A percentile compares a stretch with the other conserved stretches of the same genome.
These are phyloP conservation scores for Climacteris rufus DNA, from an alignment of 2,113 vertebrate species.

Conservation along the genomic window DNA sequence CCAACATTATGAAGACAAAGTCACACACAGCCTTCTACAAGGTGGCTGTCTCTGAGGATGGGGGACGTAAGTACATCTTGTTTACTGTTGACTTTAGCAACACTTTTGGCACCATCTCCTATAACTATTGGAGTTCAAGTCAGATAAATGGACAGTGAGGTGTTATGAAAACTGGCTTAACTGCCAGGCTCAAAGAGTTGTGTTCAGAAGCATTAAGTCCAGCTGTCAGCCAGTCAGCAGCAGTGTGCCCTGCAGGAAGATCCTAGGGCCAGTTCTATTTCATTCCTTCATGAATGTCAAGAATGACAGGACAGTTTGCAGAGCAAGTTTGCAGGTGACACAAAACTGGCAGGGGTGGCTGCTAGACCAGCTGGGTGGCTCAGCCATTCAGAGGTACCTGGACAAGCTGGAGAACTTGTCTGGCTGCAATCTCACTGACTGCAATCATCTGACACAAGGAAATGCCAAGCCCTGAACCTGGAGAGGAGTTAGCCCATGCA, in stretches of 20 bases:
- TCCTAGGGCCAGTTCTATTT: not conserved
- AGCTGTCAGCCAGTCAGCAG: not conserved
- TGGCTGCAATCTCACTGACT: not conserved
- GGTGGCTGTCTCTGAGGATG: not conserved
- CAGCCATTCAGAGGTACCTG: not conserved
- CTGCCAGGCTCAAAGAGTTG: not conserved
- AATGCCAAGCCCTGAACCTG: not conserved
- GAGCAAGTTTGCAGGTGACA: not conserved
- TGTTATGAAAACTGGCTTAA: not conserved
- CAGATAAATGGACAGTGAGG: not conserved
- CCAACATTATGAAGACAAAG: not conserved
- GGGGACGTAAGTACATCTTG: not conserved
- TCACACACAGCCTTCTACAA: not conserved
- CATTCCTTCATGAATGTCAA: not conserved
- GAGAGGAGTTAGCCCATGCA: not conserved
- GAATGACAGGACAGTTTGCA: not conserved
- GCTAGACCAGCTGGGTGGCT: no score
- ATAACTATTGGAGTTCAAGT: not conserved
- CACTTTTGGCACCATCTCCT: not conserved
- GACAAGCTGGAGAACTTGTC: not conserved
- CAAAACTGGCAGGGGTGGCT: not conserved
- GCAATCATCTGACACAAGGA: not conserved
- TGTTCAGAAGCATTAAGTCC: not conserved
- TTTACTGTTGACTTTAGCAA: not conserved
- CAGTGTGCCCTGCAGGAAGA: fast-evolving